phyloP scores from a whole-genome alignment of 2,888 invertebrate species.

The Thymelicus acteon region DNA sequence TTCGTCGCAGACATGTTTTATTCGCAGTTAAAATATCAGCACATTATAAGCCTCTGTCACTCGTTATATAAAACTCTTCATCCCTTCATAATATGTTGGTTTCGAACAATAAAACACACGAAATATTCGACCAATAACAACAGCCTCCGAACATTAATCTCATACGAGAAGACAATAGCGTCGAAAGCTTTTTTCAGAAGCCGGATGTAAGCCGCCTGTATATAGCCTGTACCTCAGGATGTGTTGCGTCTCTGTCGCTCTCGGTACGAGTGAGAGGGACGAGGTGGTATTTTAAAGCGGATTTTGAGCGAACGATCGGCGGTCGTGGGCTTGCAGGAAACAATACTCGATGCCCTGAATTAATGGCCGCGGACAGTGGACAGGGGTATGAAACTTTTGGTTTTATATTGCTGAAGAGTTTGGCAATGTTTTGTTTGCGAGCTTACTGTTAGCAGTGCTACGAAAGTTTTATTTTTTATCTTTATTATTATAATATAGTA shows the following conservation, averaged over 20 bases:
- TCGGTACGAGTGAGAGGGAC: slow-evolving; percentile 50
- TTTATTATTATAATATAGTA: too few relatives aligned
- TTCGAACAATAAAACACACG: slow-evolving; percentile 35
- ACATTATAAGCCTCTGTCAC: background rate
- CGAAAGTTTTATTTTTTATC: too few relatives aligned
- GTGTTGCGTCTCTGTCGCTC: slow-evolving; percentile 50
- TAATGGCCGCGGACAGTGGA: slow-evolving; percentile 70
- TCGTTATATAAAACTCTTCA: slow-evolving; percentile 23
- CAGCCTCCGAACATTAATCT: slow-evolving; percentile 52
- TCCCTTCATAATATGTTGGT: slow-evolving; percentile 37
- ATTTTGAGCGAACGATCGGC: slow-evolving; percentile 74
- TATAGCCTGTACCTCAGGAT: slow-evolving; percentile 52
- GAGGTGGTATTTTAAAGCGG: slow-evolving; percentile 63
- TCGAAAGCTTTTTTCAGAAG: slow-evolving; percentile 77
- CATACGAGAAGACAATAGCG: slow-evolving; percentile 51
- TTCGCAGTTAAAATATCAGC: background rate
- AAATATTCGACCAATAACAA: slow-evolving; percentile 53
- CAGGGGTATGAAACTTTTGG: slow-evolving; percentile 51
- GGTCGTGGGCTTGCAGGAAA: slow-evolving; percentile 73
- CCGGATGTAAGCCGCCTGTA: slow-evolving; percentile 74
- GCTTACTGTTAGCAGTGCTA: too few relatives aligned
- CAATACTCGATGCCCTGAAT: slow-evolving; percentile 82
- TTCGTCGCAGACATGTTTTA: too few relatives aligned
- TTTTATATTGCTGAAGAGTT: background rate
- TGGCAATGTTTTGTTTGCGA: too few relatives aligned